Conservation (phyloP, 2,797 vertebrate genomes). For the Sandelia bainsii region DNA sequence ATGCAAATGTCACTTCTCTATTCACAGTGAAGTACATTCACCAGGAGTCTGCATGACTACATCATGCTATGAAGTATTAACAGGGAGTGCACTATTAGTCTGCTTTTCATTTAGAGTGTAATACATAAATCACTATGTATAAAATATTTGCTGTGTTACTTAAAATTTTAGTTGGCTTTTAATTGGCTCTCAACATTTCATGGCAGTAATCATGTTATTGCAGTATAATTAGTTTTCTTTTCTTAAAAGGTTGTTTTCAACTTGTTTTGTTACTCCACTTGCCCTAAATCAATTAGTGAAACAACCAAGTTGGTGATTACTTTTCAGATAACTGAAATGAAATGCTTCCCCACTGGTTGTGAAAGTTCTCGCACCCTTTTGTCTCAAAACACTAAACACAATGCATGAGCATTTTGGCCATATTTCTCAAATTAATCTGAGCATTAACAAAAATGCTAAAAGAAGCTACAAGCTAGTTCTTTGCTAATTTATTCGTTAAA, state of each 20-base stretch:
- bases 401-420: background rate
- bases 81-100: too few species aligned
- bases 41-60: background rate
- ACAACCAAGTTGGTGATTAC: background rate
- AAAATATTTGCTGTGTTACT: constrained; percentile 14
- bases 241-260: background rate
- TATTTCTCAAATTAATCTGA: background rate
- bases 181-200: constrained; percentile 6
- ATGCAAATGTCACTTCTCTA: constrained; percentile 19
- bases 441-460: background rate
- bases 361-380: background rate
- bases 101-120: background rate
- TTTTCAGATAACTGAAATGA: background rate
- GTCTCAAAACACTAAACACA: too few species aligned
- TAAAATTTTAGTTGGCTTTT: constrained; percentile 13
- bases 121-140: constrained; percentile 31
- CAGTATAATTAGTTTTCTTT: background rate
- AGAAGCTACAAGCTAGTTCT: background rate
- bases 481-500: constrained; percentile 1
- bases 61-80: background rate
- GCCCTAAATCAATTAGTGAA: background rate
- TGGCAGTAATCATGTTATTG: constrained; percentile 9
- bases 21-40: background rate
- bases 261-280: background rate
- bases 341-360: background rate